Evolutionary conservation across 1,140 invertebrate species (phyloP).

Genomic region (Drosophila nikananu): DNA sequence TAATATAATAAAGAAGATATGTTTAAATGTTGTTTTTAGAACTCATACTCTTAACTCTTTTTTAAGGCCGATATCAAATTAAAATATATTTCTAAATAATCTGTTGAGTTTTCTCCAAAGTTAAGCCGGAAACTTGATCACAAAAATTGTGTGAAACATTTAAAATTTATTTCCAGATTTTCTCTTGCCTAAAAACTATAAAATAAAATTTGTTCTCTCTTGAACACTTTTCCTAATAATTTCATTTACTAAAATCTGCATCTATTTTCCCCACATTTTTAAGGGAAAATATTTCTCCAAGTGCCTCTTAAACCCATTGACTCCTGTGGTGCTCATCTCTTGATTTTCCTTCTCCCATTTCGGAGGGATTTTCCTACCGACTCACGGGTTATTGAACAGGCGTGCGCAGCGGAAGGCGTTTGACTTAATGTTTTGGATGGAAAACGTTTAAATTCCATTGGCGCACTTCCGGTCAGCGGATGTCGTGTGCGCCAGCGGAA

Average conservation of each 20-base stretch:
- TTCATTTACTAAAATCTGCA: neutral
- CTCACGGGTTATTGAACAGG: slow-evolving; percentile 78
- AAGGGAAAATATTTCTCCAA: neutral
- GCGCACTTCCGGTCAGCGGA: slow-evolving; percentile 79
- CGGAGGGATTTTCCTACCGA: slow-evolving; percentile 13
- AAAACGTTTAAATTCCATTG: slow-evolving; percentile 82
- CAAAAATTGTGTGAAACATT: neutral
- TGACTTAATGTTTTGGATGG: slow-evolving; percentile 81
- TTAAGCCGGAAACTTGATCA: too few relatives aligned
- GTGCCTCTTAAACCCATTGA: slow-evolving; percentile 17
- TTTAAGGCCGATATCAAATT: too few relatives aligned
- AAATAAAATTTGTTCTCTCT: neutral
- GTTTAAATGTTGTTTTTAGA: too few relatives aligned
- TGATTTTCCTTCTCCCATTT: slow-evolving; percentile 14
- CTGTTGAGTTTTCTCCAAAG: too few relatives aligned
- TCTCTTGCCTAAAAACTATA: too few relatives aligned
- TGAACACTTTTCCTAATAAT: neutral
- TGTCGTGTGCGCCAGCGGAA: slow-evolving; percentile 82
- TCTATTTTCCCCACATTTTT: neutral
- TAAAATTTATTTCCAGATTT: too few relatives aligned
- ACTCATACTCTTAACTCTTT: too few relatives aligned
- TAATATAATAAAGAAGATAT: too few relatives aligned
- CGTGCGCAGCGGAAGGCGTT: slow-evolving; percentile 78
- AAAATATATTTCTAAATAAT: neutral
- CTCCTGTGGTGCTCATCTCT: slow-evolving; percentile 59